A percentile compares a stretch with the other conserved stretches of the same genome.
Conservation (phyloP, 2,888 invertebrate species). For the Malthinus seriepunctatus region DNA sequence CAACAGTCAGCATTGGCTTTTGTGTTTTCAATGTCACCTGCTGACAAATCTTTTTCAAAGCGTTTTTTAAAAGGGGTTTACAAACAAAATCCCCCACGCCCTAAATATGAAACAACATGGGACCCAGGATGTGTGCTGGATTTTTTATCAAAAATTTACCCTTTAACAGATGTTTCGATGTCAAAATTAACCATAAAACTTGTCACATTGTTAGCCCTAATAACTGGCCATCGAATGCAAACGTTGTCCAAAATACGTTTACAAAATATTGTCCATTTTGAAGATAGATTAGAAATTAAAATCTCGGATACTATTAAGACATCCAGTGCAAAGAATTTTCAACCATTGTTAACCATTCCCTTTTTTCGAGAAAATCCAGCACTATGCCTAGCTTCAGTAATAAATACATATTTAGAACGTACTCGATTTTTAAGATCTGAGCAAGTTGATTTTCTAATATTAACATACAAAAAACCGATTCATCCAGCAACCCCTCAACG, state of each 20-base stretch:
- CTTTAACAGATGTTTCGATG: not conserved
- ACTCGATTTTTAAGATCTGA: not conserved
- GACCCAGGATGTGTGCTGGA: not conserved
- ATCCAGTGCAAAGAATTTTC: conserved; percentile 7
- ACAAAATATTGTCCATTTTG: conserved; percentile 7
- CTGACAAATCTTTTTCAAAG: not conserved
- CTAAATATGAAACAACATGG: not conserved
- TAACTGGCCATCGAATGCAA: conserved; percentile 33
- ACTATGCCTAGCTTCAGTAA: conserved; percentile 2
- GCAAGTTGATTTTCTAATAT: not conserved
- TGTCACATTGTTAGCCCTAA: conserved; percentile 9
- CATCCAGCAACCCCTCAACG: conserved; percentile 23
- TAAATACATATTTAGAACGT: not conserved
- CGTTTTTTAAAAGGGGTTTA: conserved; percentile 1
- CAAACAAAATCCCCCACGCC: not conserved
- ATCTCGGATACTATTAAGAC: conserved; percentile 9
- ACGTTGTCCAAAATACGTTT: conserved; percentile 25
- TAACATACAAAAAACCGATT: not conserved
- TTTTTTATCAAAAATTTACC: not conserved
- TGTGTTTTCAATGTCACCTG: not conserved
- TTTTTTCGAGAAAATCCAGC: conserved; percentile 6
- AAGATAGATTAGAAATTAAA: not conserved
- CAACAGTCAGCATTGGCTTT: not conserved
- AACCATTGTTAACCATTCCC: conserved; percentile 11
- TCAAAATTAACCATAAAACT: conserved; percentile 3